Conservation (phyloP, 2,113 vertebrate genomes). For the Nettapus auritus region DNA sequence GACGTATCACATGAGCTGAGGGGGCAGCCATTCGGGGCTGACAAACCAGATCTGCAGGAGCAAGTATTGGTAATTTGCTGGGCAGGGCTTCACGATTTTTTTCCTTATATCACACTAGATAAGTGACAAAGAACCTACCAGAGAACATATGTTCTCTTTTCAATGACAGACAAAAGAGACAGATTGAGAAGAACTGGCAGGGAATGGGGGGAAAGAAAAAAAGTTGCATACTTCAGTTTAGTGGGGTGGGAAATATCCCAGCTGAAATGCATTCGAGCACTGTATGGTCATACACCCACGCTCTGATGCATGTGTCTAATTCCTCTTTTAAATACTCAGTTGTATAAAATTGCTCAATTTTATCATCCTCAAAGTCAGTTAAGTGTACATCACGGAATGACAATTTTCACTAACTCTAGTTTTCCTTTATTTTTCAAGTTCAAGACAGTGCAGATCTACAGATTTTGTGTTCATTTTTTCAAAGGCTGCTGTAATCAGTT, state of each 20-base stretch:
- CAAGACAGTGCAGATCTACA: background rate
- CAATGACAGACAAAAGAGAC: slow-evolving; percentile 28
- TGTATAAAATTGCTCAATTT: background rate
- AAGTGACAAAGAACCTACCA: slow-evolving; percentile 15
- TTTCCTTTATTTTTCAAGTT: background rate
- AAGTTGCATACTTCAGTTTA: background rate
- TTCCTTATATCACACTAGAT: background rate
- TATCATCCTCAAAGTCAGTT: slow-evolving; percentile 26
- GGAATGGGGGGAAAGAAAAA: background rate
- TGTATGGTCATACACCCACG: background rate
- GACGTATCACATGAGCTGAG: background rate
- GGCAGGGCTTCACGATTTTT: background rate
- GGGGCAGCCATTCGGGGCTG: background rate
- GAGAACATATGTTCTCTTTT: slow-evolving; percentile 30
- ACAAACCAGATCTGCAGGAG: background rate
- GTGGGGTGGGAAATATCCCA: background rate
- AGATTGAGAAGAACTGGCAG: slow-evolving; percentile 17
- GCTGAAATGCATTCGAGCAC: background rate
- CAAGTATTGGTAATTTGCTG: background rate
- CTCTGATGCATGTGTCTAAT: background rate
- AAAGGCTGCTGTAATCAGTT: background rate
- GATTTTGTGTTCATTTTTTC: background rate
- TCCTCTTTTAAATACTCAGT: background rate
- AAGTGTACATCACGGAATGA: background rate
- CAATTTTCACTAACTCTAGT: background rate